Conservation (phyloP, 2,113 vertebrate genomes). For the Corythornis vintsioides region DNA sequence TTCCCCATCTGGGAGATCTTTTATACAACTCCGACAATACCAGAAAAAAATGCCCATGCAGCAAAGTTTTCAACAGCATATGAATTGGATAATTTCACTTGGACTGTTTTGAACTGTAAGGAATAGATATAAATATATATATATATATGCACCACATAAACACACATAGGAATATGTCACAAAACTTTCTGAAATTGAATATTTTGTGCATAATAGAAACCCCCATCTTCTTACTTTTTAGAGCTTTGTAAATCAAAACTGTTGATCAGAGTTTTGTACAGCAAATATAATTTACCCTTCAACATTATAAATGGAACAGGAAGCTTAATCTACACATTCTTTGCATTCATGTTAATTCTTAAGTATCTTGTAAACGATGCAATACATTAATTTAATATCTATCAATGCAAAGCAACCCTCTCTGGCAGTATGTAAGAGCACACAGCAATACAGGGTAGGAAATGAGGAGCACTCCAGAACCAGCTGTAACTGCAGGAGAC, state of each 20-base stretch:
- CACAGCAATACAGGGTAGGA: background rate
- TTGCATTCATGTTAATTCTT: background rate
- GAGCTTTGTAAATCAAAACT: background rate
- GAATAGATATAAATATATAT: too few species aligned
- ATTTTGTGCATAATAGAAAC: background rate
- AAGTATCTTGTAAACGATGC: background rate
- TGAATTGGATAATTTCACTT: background rate
- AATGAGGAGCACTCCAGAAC: background rate
- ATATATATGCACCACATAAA: too few species aligned
- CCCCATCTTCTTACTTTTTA: background rate
- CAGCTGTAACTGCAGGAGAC: background rate
- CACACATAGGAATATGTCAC: too few species aligned
- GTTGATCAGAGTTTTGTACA: background rate
- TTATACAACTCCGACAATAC: background rate
- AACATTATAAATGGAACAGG: background rate
- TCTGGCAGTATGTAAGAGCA: fast-evolving
- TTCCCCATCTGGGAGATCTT: background rate
- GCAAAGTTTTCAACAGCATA: background rate
- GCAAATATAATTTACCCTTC: background rate
- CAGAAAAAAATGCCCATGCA: background rate
- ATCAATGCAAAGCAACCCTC: background rate
- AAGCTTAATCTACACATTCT: background rate
- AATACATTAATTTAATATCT: background rate
- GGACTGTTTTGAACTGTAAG: background rate
- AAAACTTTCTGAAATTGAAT: too few species aligned